A percentile compares a stretch with the other conserved stretches of the same genome.
Conservation (phyloP, 2,113 vertebrate genomes). For the Pangasianodon hypophthalmus region DNA sequence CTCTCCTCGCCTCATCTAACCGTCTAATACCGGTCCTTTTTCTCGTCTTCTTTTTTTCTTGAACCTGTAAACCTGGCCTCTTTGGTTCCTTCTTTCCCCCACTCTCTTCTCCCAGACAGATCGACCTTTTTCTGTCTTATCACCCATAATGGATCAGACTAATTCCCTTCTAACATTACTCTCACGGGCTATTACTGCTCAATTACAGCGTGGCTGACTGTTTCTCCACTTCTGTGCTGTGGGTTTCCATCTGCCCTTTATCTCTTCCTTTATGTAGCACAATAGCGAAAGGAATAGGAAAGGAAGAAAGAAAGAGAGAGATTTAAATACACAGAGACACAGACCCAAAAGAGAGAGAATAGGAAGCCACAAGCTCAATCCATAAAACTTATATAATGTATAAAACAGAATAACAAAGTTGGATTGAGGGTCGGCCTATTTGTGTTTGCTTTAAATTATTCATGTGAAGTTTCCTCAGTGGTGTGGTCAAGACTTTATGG, state of each 20-base stretch:
- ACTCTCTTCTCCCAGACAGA: conserved; percentile 12
- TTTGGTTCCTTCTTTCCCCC: conserved; percentile 22
- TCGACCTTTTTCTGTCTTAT: conserved; percentile 45
- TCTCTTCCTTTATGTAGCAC: conserved; percentile 1
- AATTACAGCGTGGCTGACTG: conserved; percentile 35
- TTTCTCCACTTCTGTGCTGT: conserved; percentile 25
- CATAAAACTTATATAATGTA: conserved; percentile 36
- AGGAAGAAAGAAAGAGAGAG: conserved; percentile 12
- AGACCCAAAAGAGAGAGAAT: background rate
- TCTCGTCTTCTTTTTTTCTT: background rate
- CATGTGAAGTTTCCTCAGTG: conserved; percentile 29
- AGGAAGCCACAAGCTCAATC: background rate
- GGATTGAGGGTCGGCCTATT: conserved; percentile 20
- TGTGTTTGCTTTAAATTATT: conserved; percentile 40
- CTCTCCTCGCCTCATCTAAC: conserved; percentile 10
- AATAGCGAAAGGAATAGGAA: conserved; percentile 12
- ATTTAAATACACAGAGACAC: background rate
- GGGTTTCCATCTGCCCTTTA: conserved; percentile 37
- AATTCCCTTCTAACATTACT: conserved; percentile 45
- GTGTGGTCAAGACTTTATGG: conserved; percentile 24
- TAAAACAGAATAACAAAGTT: conserved; percentile 31
- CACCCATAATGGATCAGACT: conserved; percentile 39
- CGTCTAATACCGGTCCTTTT: conserved; percentile 17
- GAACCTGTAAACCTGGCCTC: conserved; percentile 21
- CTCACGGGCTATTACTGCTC: conserved; percentile 44